Base-by-base conservation (phyloP, 2,888 invertebrate genomes). In the Tortrix viridana region DNA sequence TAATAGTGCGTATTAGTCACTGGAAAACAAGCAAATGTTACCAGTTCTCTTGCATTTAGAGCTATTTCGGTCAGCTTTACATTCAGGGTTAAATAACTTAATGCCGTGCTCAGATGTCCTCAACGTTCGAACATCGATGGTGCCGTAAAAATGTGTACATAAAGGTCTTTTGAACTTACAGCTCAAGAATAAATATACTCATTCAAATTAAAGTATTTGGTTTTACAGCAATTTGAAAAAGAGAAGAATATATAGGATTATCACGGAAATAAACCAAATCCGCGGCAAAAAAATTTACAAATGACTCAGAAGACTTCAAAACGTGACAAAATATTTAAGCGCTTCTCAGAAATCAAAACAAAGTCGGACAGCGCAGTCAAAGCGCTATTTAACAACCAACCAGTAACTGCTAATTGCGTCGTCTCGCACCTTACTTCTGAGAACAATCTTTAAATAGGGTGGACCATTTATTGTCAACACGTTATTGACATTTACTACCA, bases 61-160 rank as follows among this genome's bases (percentile, higher is more conserved):
- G 80, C 85, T 89, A 89, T 89, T 89, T 86, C 74, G 74, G 88
- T 80, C 72, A 70, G 74, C 77, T 75, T 75, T 76, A 80, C 79
- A 84, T 89, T 89, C 89, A 89, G 89, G 89, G 89, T 89, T 89
- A 89, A 89, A 89, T 89, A 89, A 88, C 88, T 88, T 77, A 74
- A 77, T 81, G 77, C 73, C 76, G 66, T 60, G 72, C 74, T 74
- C 75, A 48, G 52, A 58, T 82, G 82, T 85, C 82, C 79, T 82
- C 81, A 43, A 23, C 54, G 4, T 48, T 60, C 26, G 57, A 48
- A 22, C 16, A 46, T 3, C 2, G 43, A 32, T 37, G 37, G n/a
- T 48, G 43, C 7, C 32, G 32, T 38, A 32, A 48, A 60, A 46
- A 22, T 5, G 14, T 22, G 19, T 19, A 53, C 47, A 60, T 53